Conservation (phyloP, 2,888 invertebrate genomes). For the Amblyjoppa fuscipennis region DNA sequence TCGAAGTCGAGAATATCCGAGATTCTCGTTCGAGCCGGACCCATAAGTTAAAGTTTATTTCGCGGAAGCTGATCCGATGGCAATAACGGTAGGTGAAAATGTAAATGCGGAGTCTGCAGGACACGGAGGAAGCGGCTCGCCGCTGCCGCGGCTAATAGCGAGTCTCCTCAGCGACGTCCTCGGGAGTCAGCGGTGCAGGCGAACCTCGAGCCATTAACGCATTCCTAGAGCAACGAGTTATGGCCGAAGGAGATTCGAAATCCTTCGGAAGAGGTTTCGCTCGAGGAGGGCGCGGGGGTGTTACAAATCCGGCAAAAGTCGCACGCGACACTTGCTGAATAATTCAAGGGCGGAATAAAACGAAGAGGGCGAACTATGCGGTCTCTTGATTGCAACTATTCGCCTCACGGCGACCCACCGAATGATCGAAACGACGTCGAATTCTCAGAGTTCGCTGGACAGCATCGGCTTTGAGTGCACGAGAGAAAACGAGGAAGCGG, state of each 20-base stretch:
- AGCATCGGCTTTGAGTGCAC: background rate
- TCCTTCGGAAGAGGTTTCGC: conserved; percentile 14
- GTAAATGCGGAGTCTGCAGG: conserved; percentile 80
- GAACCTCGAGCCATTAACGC: conserved; percentile 67
- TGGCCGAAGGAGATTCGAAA: conserved; percentile 62
- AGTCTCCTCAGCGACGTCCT: conserved; percentile 6
- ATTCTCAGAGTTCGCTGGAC: conserved; percentile 34
- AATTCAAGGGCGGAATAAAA: conserved; percentile 77
- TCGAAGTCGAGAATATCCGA: conserved; percentile 47
- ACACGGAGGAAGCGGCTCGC: conserved; percentile 67
- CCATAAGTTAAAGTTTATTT: conserved; percentile 49
- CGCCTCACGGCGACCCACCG: background rate
- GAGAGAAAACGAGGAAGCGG: background rate
- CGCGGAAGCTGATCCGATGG: conserved; percentile 70
- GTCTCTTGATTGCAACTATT: conserved; percentile 59
- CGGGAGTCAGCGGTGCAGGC: conserved; percentile 46
- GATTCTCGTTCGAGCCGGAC: conserved; percentile 19
- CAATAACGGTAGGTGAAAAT: conserved; percentile 82
- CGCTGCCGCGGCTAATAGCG: conserved; percentile 30
- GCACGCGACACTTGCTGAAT: conserved; percentile 83
- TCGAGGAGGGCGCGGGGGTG: conserved; percentile 75
- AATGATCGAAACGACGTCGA: conserved; percentile 6
- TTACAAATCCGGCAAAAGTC: conserved; percentile 84
- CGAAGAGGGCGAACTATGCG: conserved; percentile 18
- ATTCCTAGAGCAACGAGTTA: conserved; percentile 70